Evolutionary conservation across 2,113 vertebrate genomes (phyloP).

Genomic region (Cebus imitator): DNA sequence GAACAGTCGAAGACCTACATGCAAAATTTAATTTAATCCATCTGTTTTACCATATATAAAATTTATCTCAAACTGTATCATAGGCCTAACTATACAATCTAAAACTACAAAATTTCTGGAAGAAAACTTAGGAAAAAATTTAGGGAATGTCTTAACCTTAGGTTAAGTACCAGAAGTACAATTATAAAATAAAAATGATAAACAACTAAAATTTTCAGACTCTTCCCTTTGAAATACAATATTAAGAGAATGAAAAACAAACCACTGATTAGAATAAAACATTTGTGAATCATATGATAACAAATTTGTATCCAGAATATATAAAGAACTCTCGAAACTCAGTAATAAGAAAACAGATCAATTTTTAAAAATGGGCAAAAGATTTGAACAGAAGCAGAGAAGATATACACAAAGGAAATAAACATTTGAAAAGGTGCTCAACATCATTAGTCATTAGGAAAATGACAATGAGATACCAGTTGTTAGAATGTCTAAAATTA

Average conservation of each 20-base stretch:
- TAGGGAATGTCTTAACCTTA: not conserved
- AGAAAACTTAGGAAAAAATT: constrained; percentile 26
- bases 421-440: not conserved
- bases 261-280: not conserved
- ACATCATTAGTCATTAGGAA: not conserved
- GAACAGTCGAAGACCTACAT: not conserved
- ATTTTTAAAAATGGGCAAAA: not conserved
- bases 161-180: not conserved
- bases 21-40: not conserved
- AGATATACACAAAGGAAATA: not conserved
- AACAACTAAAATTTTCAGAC: constrained; percentile 13
- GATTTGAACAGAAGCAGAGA: not conserved
- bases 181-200: not conserved
- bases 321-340: not conserved
- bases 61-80: constrained; percentile 18
- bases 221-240: not conserved
- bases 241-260: not conserved
- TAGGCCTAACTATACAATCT: not conserved
- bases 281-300: not conserved
- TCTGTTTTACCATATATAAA: not conserved
- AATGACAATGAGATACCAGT: not conserved
- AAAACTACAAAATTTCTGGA: not conserved
- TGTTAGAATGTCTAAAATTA: not conserved
- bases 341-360: not conserved
- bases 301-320: not conserved